Percentiles rank a stretch among this genome's conserved stretches.
phyloP scores from a whole-genome alignment of 2,113 vertebrate genomes.

The Procavia capensis region DNA sequence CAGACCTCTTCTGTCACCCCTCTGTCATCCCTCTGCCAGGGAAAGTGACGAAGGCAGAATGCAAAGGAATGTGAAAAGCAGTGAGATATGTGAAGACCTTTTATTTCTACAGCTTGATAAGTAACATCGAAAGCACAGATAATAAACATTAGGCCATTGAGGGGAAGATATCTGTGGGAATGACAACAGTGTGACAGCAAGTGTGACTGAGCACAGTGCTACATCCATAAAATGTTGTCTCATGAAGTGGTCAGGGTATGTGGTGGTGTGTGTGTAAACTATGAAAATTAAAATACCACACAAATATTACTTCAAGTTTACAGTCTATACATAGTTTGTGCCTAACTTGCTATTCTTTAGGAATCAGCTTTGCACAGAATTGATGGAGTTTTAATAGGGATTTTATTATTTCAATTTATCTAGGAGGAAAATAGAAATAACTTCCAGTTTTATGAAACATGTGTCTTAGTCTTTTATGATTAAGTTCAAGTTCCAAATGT shows the following conservation, averaged over 20 bases:
- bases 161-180: slow-evolving; percentile 10
- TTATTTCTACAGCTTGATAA: neutral
- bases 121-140: slow-evolving; percentile 4
- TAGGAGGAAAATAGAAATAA: neutral
- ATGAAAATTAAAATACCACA: slow-evolving; percentile 56
- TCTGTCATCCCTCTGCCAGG: neutral
- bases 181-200: slow-evolving; percentile 53
- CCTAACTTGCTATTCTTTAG: neutral
- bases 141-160: slow-evolving; percentile 20
- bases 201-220: slow-evolving; percentile 58
- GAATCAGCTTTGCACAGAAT: slow-evolving; percentile 23
- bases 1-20: neutral
- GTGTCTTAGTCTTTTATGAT: slow-evolving; percentile 54
- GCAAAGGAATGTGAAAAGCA: slow-evolving; percentile 35
- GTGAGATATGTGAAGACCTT: neutral
- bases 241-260: slow-evolving; percentile 39
- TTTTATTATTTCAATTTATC: slow-evolving; percentile 59
- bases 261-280: slow-evolving; percentile 46
- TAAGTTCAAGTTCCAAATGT: neutral
- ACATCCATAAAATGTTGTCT: slow-evolving; percentile 38
- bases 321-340: neutral
- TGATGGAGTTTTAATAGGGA: slow-evolving; percentile 17
- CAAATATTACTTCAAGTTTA: slow-evolving; percentile 34
- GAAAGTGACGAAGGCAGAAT: neutral
- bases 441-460: neutral